These are phyloP conservation scores for Cladopsammia gracilis DNA, from an alignment of 64 coral and sea anemone genomes.

Conservation along the genomic window DNA sequence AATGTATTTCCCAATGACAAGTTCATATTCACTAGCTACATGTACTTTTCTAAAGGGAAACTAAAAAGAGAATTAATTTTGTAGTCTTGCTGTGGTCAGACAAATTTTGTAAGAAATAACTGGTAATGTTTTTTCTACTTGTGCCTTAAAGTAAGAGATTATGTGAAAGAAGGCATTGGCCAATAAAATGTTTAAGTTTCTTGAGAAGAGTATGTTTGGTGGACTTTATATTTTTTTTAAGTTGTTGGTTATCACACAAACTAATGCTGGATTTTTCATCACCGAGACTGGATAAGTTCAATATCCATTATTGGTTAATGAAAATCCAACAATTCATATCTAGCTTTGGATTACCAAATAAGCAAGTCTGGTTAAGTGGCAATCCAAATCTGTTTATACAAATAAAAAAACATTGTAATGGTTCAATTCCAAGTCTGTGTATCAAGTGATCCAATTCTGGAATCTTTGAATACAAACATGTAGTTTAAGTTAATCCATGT, in stretches of 20 bases:
- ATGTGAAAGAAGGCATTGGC: too few relatives aligned
- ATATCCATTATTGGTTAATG: constrained; percentile 27
- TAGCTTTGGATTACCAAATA: background rate
- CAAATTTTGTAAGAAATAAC: too few relatives aligned
- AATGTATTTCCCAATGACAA: too few relatives aligned
- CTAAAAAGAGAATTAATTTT: too few relatives aligned
- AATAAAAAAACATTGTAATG: background rate
- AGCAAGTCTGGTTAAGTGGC: constrained; percentile 22
- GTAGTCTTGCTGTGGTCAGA: too few relatives aligned
- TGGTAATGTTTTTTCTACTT: too few relatives aligned
- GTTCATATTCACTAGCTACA: too few relatives aligned
- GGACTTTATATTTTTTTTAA: constrained; percentile 1
- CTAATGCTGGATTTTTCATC: constrained; percentile 1
- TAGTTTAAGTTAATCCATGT: constrained; percentile 20
- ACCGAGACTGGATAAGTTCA: constrained; percentile 10
- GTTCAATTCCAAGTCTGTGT: constrained; percentile 46
- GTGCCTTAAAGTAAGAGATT: too few relatives aligned
- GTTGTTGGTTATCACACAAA: constrained; percentile 26
- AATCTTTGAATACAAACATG: constrained; percentile 32
- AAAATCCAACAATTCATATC: constrained; percentile 14
- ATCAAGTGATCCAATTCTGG: constrained; percentile 19
- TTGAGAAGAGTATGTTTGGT: constrained; percentile 16
- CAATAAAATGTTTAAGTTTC: background rate
- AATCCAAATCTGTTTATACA: constrained; percentile 12
- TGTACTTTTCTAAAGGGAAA: too few relatives aligned